Base-by-base conservation (phyloP, 1,140 invertebrate species). In the Planococcus citri region DNA sequence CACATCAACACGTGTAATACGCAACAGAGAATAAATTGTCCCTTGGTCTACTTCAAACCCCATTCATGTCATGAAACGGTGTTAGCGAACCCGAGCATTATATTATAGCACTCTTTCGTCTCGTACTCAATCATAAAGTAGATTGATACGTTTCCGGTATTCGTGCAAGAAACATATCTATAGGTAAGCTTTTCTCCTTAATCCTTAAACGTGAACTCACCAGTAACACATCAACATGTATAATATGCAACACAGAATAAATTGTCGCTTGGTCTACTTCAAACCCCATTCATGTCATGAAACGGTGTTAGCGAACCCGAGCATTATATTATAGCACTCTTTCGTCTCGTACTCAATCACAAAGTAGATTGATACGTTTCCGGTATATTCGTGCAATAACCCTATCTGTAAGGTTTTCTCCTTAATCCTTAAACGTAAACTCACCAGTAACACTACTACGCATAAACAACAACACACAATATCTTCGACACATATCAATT, bases 31-130 rank as follows among this genome's bases (percentile, higher is more conserved):
- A n/a, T 12, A 33, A 22, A 64, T 27, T 64, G 60, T 64, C 3
- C 3, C 22, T 64, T 10, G 60, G 60, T 64, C 60, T 64, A 64
- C 60, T 64, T 64, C 60, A 64, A 60, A 64, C 60, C 20, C 60
- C 60, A 27, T 64, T 64, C 22, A 64, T 20, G 60, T 14, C 20
- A 25, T 24, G 22, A 27, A 64, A 64, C 22, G 60, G 60, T 25
- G 12, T 64, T 64, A 25, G 60, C 60, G 60, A 64, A 64, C 24
- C 60, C 60, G 10, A 64, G 10, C 60, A 24, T 24, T 64, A 20
- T 64, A 27, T 21, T 64, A 25, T 64, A 3, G 60, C 60, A 64
- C 60, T 24, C 2, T 25, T 64, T 64, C 17, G 60, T 64, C 60
- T 24, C 60, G 60, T 10, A 22, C 3, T 64, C 60, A 25, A 21